Evolutionary conservation across 2,888 invertebrate species (phyloP).

Genomic region (Hirtodrosophila trivittata): DNA sequence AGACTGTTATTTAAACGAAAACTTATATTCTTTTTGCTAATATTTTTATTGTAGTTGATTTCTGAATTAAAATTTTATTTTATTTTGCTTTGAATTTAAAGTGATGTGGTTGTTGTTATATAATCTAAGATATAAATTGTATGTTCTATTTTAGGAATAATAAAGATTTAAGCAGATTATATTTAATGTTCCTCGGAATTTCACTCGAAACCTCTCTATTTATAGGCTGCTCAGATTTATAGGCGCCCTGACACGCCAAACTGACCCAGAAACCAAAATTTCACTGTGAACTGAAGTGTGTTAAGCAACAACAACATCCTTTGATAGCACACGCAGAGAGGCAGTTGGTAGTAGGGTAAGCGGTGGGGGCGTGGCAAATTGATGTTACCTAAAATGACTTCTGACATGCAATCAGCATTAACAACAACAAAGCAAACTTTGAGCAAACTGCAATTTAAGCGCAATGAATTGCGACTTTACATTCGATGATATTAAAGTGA

Average conservation of each 20-base stretch:
- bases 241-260: constrained; percentile 13
- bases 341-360: constrained; percentile 19
- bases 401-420: constrained; percentile 61
- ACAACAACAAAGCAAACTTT: constrained; percentile 29
- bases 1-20: too few species aligned
- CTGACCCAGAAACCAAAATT: constrained; percentile 34
- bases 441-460: constrained; percentile 35
- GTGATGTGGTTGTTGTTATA: too few species aligned
- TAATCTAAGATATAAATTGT: too few species aligned
- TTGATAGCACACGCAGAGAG: constrained; percentile 2
- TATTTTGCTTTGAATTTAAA: too few species aligned
- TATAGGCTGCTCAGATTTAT: constrained; percentile 26
- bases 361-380: constrained; percentile 29
- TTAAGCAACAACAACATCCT: constrained; percentile 22
- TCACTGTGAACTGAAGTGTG: background rate
- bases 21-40: too few species aligned
- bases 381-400: constrained; percentile 50
- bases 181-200: constrained; percentile 8
- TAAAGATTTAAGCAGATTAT: too few species aligned
- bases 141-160: too few species aligned
- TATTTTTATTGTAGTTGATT: too few species aligned
- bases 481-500: background rate
- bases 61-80: too few species aligned
- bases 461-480: background rate
- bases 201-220: constrained; percentile 4